Conservation (phyloP, 2,888 invertebrate genomes). For the Molorchus minor region DNA sequence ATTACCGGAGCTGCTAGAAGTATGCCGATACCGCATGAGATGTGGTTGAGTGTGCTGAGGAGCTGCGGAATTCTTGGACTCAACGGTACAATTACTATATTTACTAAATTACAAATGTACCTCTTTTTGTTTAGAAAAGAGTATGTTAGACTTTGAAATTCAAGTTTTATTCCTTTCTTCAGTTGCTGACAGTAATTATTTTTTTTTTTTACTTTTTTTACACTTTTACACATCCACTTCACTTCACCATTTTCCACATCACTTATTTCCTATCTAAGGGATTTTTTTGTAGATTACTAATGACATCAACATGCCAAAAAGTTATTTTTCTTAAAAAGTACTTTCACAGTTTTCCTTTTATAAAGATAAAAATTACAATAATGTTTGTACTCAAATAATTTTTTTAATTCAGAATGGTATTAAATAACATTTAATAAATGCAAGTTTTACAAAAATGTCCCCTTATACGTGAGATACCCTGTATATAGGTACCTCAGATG, state of each 20-base stretch:
- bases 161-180: constrained; percentile 50
- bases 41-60: constrained; percentile 59
- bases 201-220: constrained; percentile 44
- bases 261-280: constrained; percentile 1
- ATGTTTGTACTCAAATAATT: too few species aligned
- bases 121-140: constrained; percentile 47
- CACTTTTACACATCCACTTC: constrained; percentile 28
- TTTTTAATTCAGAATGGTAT: too few species aligned
- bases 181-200: constrained; percentile 51
- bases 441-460: too few species aligned
- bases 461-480: too few species aligned
- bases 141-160: constrained; percentile 46
- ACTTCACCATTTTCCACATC: constrained; percentile 23
- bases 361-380: too few species aligned
- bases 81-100: constrained; percentile 61
- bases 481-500: too few species aligned
- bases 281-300: constrained; percentile 14
- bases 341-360: too few species aligned
- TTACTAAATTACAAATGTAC: constrained; percentile 48
- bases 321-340: too few species aligned
- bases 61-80: constrained; percentile 61
- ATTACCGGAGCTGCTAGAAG: constrained; percentile 61
- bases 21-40: constrained; percentile 61
- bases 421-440: too few species aligned
- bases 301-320: too few species aligned